A percentile compares a stretch with the other conserved stretches of the same genome.
phyloP scores from a whole-genome alignment of 2,888 invertebrate genomes.

The Coleophora flavipennella region DNA sequence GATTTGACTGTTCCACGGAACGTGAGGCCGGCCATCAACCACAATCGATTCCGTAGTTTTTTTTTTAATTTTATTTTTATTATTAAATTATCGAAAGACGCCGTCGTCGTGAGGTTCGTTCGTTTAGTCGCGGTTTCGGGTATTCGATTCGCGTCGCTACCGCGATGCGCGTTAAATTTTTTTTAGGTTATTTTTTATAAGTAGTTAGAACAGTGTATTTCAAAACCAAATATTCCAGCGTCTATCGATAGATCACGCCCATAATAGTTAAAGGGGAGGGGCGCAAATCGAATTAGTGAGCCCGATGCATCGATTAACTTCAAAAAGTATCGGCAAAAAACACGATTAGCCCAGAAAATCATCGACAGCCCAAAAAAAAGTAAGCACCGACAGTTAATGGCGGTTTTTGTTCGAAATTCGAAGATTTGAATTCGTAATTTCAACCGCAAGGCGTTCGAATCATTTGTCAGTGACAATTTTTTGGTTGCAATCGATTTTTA shows the following conservation, averaged over 20 bases:
- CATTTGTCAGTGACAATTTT: slow-evolving; percentile 74
- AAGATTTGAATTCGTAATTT: slow-evolving; percentile 72
- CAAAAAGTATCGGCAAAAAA: slow-evolving; percentile 62
- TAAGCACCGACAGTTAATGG: slow-evolving; percentile 65
- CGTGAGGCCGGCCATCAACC: slow-evolving; percentile 59
- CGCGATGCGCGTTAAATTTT: slow-evolving; percentile 12
- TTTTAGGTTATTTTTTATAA: background rate
- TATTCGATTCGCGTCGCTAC: slow-evolving; percentile 25
- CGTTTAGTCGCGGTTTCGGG: slow-evolving; percentile 26
- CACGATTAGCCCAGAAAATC: slow-evolving; percentile 67
- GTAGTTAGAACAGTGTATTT: background rate
- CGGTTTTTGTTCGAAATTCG: slow-evolving; percentile 67
- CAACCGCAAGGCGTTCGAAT: slow-evolving; percentile 69
- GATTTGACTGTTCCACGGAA: slow-evolving; percentile 60
- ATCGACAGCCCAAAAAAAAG: slow-evolving; percentile 67
- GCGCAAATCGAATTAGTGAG: slow-evolving; percentile 67
- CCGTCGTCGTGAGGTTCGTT: slow-evolving; percentile 24
- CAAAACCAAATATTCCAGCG: slow-evolving; percentile 12
- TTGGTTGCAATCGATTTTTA: slow-evolving; percentile 72
- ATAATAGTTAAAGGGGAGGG: slow-evolving; percentile 55
- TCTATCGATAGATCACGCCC: slow-evolving; percentile 63
- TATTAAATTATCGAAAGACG: slow-evolving; percentile 61
- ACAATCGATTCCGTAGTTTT: slow-evolving; percentile 65
- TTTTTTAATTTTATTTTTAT: slow-evolving; percentile 42
- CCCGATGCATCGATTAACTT: slow-evolving; percentile 65